Evolutionary conservation across 2,797 vertebrate species (phyloP).

Genomic region (Choloepus didactylus): DNA sequence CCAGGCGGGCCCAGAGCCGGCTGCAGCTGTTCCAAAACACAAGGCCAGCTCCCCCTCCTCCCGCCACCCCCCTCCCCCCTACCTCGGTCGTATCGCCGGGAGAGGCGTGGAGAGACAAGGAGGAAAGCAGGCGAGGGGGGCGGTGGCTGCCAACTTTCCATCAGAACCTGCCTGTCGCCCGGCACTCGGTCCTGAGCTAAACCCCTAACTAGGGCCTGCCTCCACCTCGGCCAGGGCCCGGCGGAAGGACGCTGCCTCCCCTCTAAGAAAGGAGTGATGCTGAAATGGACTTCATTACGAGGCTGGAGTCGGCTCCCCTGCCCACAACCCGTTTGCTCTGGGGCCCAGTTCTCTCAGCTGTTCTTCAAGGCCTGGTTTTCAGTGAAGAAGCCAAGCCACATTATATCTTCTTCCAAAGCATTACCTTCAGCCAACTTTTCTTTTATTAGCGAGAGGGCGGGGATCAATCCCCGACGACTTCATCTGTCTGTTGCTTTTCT

Average conservation of each 20-base stretch:
- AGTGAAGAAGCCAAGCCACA: not conserved
- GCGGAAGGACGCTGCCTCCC: not conserved
- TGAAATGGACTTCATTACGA: not conserved
- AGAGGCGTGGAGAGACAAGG: not conserved
- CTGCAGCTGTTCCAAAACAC: slow-evolving; percentile 93
- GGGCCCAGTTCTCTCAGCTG: not conserved
- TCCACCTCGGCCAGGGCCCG: not conserved
- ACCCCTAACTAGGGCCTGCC: not conserved
- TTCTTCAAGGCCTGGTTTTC: not conserved
- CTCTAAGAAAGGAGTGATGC: not conserved
- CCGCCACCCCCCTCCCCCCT: not conserved
- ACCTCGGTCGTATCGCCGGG: not conserved
- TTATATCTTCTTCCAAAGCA: not conserved
- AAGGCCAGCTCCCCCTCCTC: slow-evolving; percentile 81
- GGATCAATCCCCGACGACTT: not conserved
- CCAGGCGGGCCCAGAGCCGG: slow-evolving; percentile 91
- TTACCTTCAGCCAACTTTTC: not conserved
- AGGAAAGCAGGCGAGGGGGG: not conserved
- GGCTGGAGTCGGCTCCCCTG: not conserved
- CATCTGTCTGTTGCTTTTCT: not conserved
- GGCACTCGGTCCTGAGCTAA: not conserved
- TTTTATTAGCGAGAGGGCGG: not conserved
- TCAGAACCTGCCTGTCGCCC: not conserved
- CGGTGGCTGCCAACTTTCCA: slow-evolving; percentile 53
- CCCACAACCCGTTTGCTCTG: not conserved